phyloP scores from a whole-genome alignment of 2,888 invertebrate species.

The Agrotis segetum region DNA sequence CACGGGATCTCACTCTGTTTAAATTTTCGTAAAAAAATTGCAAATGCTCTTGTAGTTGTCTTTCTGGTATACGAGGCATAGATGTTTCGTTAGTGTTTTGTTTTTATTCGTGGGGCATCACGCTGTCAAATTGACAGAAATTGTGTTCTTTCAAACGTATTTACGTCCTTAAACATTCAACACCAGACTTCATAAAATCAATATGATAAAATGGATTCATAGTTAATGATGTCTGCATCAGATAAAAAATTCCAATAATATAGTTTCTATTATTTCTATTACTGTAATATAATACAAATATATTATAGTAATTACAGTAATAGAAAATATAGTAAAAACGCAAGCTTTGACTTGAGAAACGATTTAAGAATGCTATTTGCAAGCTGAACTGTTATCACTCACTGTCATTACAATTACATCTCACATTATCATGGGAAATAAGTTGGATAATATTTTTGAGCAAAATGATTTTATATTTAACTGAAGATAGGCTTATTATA shows the following conservation, averaged over 20 bases:
- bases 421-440: not conserved
- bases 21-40: too few species aligned
- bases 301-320: not conserved
- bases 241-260: not conserved
- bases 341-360: not conserved
- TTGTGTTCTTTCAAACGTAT: too few species aligned
- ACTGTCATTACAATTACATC: not conserved
- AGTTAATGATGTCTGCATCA: constrained; percentile 4
- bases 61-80: too few species aligned
- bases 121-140: too few species aligned
- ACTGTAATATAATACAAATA: not conserved
- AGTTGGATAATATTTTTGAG: not conserved
- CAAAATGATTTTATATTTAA: not conserved
- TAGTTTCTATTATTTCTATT: not conserved
- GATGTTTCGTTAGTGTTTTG: too few species aligned
- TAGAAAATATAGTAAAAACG: not conserved
- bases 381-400: not conserved
- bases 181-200: constrained; percentile 5
- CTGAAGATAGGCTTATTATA: not conserved
- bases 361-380: not conserved
- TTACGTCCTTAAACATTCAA: constrained; percentile 31
- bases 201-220: constrained; percentile 11
- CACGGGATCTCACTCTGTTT: too few species aligned
- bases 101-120: too few species aligned
- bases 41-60: too few species aligned